Percentiles rank a stretch among this genome's conserved stretches.
These are phyloP conservation scores for Agapornis roseicollis DNA, from an alignment of 2,113 vertebrate species.

Conservation along the genomic window DNA sequence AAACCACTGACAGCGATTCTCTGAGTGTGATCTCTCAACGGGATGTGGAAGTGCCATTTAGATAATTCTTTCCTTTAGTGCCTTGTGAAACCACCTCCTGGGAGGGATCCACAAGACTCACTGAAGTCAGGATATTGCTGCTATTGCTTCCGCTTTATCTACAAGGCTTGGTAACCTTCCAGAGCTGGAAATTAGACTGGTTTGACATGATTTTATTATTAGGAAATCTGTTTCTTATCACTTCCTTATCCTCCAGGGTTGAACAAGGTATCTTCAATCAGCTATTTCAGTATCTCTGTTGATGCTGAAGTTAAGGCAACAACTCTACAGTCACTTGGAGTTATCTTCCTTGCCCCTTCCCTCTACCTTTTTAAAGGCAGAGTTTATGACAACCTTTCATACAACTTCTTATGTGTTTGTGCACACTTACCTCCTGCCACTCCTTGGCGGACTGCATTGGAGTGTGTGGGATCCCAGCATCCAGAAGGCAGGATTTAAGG, in stretches of 20 bases:
- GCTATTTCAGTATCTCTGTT: background rate
- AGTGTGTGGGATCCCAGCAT: no score
- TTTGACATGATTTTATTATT: background rate
- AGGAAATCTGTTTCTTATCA: constrained; percentile 6
- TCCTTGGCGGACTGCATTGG: background rate
- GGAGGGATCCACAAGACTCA: constrained; percentile 1
- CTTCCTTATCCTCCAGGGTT: background rate
- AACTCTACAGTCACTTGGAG: background rate
- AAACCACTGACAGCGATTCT: background rate
- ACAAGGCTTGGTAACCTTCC: background rate
- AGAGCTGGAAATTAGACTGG: background rate
- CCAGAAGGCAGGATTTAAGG: background rate
- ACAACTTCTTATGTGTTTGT: background rate
- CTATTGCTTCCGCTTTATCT: background rate
- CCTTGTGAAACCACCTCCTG: background rate
- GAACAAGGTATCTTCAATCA: background rate
- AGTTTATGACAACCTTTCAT: background rate
- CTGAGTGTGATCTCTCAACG: background rate
- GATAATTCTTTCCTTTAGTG: background rate
- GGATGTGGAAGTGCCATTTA: background rate
- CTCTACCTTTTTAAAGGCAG: background rate
- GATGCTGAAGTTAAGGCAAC: background rate
- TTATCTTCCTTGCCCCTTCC: background rate
- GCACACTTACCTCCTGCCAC: background rate
- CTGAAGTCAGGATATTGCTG: background rate